phyloP scores from a whole-genome alignment of 2,888 invertebrate species.

The Phalangium opilio region DNA sequence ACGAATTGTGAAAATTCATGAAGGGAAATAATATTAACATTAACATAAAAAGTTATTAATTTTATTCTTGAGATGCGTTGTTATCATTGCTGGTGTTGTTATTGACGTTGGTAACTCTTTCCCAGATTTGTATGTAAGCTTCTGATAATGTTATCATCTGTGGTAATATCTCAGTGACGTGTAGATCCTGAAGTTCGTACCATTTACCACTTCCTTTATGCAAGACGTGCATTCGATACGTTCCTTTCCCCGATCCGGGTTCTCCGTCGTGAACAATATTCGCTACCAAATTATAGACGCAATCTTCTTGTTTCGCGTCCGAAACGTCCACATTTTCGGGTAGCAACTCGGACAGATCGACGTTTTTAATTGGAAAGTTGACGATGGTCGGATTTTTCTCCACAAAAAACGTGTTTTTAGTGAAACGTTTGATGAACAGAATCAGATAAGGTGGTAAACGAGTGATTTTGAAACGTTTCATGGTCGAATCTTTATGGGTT shows the following conservation, averaged over 20 bases:
- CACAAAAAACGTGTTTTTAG: slow-evolving; percentile 95
- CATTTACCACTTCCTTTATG: slow-evolving; percentile 70
- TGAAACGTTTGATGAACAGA: slow-evolving; percentile 91
- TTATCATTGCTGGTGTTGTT: too few relatives aligned
- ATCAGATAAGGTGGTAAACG: slow-evolving; percentile 86
- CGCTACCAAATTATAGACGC: slow-evolving; percentile 91
- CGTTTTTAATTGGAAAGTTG: slow-evolving; percentile 96
- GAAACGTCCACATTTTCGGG: slow-evolving; percentile 50
- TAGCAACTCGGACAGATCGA: slow-evolving; percentile 90
- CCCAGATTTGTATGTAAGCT: slow-evolving; percentile 77
- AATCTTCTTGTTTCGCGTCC: slow-evolving; percentile 56
- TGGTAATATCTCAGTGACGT: slow-evolving; percentile 92
- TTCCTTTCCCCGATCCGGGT: slow-evolving; percentile 63
- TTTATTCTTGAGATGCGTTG: too few relatives aligned
- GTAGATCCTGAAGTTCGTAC: slow-evolving; percentile 86
- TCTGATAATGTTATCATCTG: slow-evolving; percentile 99
- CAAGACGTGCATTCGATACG: slow-evolving; percentile 81
- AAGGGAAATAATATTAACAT: too few relatives aligned
- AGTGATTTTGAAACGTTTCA: slow-evolving; percentile 92
- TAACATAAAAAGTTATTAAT: too few relatives aligned
- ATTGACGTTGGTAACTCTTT: neutral
- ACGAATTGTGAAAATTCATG: too few relatives aligned
- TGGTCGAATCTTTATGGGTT: slow-evolving; percentile 95
- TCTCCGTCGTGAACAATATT: slow-evolving; percentile 98
- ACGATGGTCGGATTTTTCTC: slow-evolving; percentile 99